Percentiles rank a stretch among this genome's conserved stretches.
phyloP scores from a whole-genome alignment of 2,888 invertebrate species.

The Ichneumon xanthorius region DNA sequence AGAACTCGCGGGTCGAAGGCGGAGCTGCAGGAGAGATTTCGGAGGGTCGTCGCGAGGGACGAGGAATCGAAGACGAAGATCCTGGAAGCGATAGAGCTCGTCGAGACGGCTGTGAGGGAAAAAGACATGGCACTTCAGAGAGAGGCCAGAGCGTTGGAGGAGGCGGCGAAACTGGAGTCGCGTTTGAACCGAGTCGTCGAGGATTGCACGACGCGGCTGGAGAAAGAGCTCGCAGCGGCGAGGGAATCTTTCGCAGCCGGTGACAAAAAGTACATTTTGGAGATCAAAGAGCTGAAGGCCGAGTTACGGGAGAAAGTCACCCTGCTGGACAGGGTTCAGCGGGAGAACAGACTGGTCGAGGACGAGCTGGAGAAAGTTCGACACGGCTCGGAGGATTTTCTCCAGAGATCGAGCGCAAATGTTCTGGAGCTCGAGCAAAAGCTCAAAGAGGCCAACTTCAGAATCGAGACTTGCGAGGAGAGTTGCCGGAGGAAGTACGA shows the following conservation, averaged over 20 bases:
- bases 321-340: conserved; percentile 86
- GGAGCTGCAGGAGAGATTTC: conserved; percentile 84
- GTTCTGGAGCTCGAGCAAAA: conserved; percentile 76
- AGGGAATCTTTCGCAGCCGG: conserved; percentile 88
- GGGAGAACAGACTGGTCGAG: conserved; percentile 87
- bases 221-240: conserved; percentile 87
- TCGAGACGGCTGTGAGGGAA: conserved; percentile 87
- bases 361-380: conserved; percentile 85
- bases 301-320: conserved; percentile 87
- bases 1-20: conserved; percentile 72
- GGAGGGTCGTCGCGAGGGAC: conserved; percentile 84
- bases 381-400: conserved; percentile 71
- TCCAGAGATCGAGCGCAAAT: conserved; percentile 72
- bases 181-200: conserved; percentile 74
- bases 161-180: conserved; percentile 75
- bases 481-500: conserved; percentile 68
- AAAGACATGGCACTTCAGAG: conserved; percentile 86
- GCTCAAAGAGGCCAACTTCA: conserved; percentile 73
- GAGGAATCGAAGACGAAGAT: conserved; percentile 86
- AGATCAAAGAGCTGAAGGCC: conserved; percentile 87
- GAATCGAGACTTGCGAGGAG: conserved; percentile 71
- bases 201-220: conserved; percentile 81
- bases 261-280: conserved; percentile 86
- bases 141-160: conserved; percentile 82
- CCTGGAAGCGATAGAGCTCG: conserved; percentile 86